Evolutionary conservation across 2,888 invertebrate species (phyloP).

Genomic region (Hyposoter didymator): DNA sequence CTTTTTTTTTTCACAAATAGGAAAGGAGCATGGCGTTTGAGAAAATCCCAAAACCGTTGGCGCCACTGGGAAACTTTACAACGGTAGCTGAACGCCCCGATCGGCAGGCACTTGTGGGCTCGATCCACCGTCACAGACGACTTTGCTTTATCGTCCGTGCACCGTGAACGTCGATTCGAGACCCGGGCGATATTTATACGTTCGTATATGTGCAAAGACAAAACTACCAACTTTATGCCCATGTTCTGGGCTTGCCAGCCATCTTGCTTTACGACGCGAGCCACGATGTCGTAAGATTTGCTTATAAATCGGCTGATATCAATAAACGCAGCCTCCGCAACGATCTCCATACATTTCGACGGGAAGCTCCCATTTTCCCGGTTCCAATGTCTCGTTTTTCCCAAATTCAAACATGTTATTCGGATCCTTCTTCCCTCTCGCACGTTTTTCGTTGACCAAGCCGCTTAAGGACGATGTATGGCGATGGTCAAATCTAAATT

Average conservation of each 20-base stretch:
- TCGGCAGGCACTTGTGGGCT: conserved; percentile 49
- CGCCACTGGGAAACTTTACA: conserved; percentile 36
- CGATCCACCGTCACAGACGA: conserved; percentile 54
- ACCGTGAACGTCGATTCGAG: conserved; percentile 42
- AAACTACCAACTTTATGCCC: conserved; percentile 4
- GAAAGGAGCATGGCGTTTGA: conserved; percentile 23
- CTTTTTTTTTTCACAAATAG: conserved; percentile 52
- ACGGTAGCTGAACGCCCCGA: conserved; percentile 24
- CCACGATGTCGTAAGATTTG: conserved; percentile 35
- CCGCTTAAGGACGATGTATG: too few species aligned
- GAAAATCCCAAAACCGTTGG: conserved; percentile 23
- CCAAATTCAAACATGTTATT: conserved; percentile 8
- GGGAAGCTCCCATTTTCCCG: background rate
- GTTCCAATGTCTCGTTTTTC: background rate
- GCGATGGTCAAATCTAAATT: too few species aligned
- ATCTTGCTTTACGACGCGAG: conserved; percentile 11
- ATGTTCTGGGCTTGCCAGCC: background rate
- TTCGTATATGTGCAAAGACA: background rate
- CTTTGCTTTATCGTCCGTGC: conserved; percentile 60
- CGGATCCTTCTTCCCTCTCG: background rate
- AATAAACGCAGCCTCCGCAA: background rate
- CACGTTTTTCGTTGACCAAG: background rate
- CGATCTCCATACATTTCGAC: background rate
- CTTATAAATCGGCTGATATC: conserved; percentile 48
- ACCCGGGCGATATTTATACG: conserved; percentile 10